These are phyloP conservation scores for Fregata magnificens DNA, from an alignment of 2,113 vertebrate species.

Conservation along the genomic window DNA sequence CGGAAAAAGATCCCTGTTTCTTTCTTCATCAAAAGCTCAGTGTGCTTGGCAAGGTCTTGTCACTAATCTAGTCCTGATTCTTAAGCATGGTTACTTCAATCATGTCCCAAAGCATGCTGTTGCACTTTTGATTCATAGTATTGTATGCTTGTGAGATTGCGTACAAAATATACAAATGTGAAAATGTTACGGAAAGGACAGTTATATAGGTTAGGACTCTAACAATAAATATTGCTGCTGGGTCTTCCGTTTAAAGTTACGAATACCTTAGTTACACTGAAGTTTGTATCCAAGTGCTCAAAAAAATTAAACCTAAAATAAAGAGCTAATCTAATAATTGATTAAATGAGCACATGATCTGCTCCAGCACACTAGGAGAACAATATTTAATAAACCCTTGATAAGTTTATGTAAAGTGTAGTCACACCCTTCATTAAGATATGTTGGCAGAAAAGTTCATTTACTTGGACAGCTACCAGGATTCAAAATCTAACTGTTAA, in stretches of 20 bases:
- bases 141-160: neutral
- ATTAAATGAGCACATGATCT: neutral
- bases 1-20: neutral
- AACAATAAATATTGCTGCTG: neutral
- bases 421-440: slow-evolving; percentile 31
- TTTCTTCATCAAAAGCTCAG: neutral
- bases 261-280: neutral
- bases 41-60: neutral
- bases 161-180: neutral
- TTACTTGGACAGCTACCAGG: neutral
- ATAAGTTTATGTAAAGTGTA: slow-evolving; percentile 42
- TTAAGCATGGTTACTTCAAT: neutral
- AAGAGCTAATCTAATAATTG: slow-evolving; percentile 10
- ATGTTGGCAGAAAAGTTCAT: slow-evolving; percentile 15
- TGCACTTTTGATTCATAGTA: neutral
- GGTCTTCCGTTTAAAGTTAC: neutral
- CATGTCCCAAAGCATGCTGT: neutral
- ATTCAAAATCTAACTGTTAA: slow-evolving; percentile 9
- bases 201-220: neutral
- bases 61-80: neutral
- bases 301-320: slow-evolving; percentile 24
- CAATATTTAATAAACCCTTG: neutral
- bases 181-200: neutral
- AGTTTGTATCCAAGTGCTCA: neutral
- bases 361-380: neutral